Percentiles rank a stretch among this genome's conserved stretches.
phyloP scores from a whole-genome alignment of 2,888 invertebrate genomes.

The Nomada fucata region DNA sequence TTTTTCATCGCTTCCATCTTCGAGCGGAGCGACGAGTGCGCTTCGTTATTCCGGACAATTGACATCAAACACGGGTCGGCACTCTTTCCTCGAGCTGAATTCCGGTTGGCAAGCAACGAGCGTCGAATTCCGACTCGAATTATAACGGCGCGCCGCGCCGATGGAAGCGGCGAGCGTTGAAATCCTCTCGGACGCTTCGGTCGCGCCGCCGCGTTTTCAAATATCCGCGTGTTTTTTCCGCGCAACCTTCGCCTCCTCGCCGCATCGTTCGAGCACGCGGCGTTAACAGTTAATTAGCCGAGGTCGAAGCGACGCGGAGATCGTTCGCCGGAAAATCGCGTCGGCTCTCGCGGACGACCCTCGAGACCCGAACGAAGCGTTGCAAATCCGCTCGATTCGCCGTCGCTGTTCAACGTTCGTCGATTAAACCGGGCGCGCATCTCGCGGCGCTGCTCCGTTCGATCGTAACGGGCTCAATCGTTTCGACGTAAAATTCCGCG shows the following conservation, averaged over 20 bases:
- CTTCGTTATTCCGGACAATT: conserved; percentile 48
- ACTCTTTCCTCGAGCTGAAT: not conserved
- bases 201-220: not conserved
- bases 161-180: not conserved
- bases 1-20: conserved; percentile 2
- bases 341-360: not conserved
- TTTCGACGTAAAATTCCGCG: too few species aligned
- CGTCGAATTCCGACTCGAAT: conserved; percentile 36
- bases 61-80: conserved; percentile 28
- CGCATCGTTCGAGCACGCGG: not conserved
- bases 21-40: conserved; percentile 22
- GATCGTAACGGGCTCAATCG: too few species aligned
- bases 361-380: not conserved
- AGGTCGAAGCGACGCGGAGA: not conserved
- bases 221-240: not conserved
- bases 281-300: not conserved
- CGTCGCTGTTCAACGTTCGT: not conserved
- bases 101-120: not conserved
- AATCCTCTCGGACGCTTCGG: conserved; percentile 1
- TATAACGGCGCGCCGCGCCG: conserved; percentile 11
- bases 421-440: not conserved
- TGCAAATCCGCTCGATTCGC: not conserved
- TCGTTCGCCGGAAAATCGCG: not conserved
- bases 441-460: too few species aligned
- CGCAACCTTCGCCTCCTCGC: not conserved